Evolutionary conservation across 2,888 invertebrate genomes (phyloP), one percentile per base, ranked within the genome.

Genomic region (Drosophila tripunctata): DNA sequence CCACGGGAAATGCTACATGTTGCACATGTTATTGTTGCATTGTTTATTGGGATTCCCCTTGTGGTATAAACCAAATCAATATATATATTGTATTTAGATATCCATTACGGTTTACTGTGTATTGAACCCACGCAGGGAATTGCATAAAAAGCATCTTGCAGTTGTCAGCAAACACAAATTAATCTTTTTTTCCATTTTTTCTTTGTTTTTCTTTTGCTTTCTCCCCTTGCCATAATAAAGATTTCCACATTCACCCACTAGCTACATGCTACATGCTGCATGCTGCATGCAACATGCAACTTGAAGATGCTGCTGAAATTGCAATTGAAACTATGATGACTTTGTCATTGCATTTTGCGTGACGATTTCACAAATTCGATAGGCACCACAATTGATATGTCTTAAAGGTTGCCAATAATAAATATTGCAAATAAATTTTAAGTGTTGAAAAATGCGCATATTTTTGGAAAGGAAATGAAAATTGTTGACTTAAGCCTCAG

Each of bases 341-440:
- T 78, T 75, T 77, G 77, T 77, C 83, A 79, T 58, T 82, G 50
- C 24, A 45, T 24, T 22, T 77, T 64, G 80, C 77, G 76, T 79
- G 83, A 62, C 72, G 60, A 63, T 67, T 45, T 57, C 76, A 14
- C 22, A 38, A 22, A 44, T 55, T 48, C 62, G 56, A 71, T 67
- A 41, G 33, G 67, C 47, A 51, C 61, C 65, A 47, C 67, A 67
- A 78, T 78, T 77, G 78, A 83, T 79, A 60, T 58, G 52, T 68
- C 66, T 52, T 24, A 2, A 48, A 60, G 60, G 69, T 62, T 40
- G 50, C 31, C 7, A 5, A 10, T 14, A 52, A 10, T 8, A 50
- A 21, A 22, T 48, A 22, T 48, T 35, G 15, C n/a, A 48, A 57
- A 40, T 22, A 8, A 47, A 47, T 2, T 27, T 48, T 4, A 48